phyloP scores from a whole-genome alignment of 2,113 vertebrate genomes.

The Semnornis frantzii region DNA sequence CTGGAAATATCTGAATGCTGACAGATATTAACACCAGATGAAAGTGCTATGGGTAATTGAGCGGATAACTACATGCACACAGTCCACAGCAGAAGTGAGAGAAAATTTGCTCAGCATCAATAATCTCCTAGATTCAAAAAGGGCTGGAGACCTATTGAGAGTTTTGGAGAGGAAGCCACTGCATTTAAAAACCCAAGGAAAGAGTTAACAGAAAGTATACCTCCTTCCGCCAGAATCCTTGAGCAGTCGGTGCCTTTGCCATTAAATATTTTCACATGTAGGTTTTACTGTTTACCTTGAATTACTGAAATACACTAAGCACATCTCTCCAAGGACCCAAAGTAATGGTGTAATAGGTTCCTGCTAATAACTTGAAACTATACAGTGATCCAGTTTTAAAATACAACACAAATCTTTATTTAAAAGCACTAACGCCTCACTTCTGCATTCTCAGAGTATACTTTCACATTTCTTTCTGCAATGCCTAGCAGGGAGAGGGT shows the following conservation, averaged over 20 bases:
- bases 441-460: conserved; percentile 69
- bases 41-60: rapidly evolving
- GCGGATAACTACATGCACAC: background rate
- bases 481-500: conserved; percentile 61
- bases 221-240: conserved; percentile 53
- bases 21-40: background rate
- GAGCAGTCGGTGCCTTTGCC: conserved; percentile 64
- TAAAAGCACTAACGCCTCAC: conserved; percentile 81
- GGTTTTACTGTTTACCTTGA: conserved; percentile 81
- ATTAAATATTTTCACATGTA: conserved; percentile 82
- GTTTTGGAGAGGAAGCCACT: background rate
- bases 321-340: conserved; percentile 77
- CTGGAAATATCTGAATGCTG: background rate
- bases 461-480: conserved; percentile 78
- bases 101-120: background rate
- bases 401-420: conserved; percentile 85
- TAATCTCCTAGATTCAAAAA: background rate
- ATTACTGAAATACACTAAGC: conserved; percentile 83
- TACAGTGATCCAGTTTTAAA: conserved; percentile 84
- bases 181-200: conserved; percentile 1
- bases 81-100: background rate
- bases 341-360: conserved; percentile 74
- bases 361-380: conserved; percentile 82
- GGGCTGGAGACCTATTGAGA: background rate
- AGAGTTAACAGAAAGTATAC: conserved; percentile 55